These are phyloP conservation scores for Hydractinia echinata DNA, from an alignment of 30 jellyfish, hydroid and myxozoan genomes.

Conservation along the genomic window DNA sequence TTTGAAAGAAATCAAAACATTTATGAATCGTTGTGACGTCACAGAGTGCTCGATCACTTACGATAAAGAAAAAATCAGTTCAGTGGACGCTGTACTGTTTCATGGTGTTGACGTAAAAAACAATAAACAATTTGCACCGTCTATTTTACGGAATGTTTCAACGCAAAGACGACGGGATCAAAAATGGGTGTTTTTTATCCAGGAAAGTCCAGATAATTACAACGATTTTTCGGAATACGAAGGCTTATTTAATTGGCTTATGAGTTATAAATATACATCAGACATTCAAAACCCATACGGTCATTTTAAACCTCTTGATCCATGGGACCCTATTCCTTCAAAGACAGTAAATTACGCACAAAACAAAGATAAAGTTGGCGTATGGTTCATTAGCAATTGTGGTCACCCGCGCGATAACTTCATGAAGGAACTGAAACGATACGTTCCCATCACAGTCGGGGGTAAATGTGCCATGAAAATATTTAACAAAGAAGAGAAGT, in stretches of 20 bases:
- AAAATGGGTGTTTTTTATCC: constrained; percentile 51
- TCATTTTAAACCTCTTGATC: constrained; percentile 1
- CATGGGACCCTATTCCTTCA: constrained; percentile 13
- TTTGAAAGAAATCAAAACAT: constrained; percentile 1
- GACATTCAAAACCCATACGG: constrained; percentile 51
- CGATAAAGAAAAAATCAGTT: constrained; percentile 19
- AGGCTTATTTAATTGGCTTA: constrained; percentile 37
- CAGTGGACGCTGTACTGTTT: constrained; percentile 36
- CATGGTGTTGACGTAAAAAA: constrained; percentile 40
- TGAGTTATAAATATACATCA: constrained; percentile 37
- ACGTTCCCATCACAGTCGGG: constrained; percentile 39
- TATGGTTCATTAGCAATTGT: constrained; percentile 62
- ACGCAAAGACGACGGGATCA: constrained; percentile 17
- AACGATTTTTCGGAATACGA: constrained; percentile 18
- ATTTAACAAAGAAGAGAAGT: constrained; percentile 8
- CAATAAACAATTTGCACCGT: background rate
- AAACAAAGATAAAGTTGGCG: constrained; percentile 29
- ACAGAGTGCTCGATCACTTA: constrained; percentile 36
- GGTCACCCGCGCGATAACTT: constrained; percentile 41
- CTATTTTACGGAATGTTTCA: background rate
- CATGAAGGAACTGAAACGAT: constrained; percentile 25
- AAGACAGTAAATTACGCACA: constrained; percentile 31
- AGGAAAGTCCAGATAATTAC: constrained; percentile 39
- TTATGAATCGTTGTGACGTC: constrained; percentile 6
- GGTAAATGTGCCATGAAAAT: constrained; percentile 43